Base-by-base conservation (phyloP, 2,888 invertebrate genomes). In the Odontocerum albicorne region DNA sequence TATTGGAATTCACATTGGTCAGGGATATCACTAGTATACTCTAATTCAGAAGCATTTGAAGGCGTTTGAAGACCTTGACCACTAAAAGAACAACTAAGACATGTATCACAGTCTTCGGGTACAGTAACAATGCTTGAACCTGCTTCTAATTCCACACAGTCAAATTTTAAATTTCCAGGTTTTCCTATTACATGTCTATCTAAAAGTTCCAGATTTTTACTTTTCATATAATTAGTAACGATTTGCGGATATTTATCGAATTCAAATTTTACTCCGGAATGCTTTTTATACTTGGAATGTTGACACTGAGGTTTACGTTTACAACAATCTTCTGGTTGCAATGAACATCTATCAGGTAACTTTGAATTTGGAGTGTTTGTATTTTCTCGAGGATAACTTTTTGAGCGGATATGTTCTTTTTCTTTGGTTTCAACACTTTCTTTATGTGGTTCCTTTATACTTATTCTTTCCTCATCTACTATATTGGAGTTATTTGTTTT, bases 11-110 rank as follows among this genome's bases (percentile, higher is more conserved):
- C 76, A n/a, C 45, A 31, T 15, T 58, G 56, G 15, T 44, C 50
- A 7, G 61, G 39, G 36, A 77, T 70, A 59, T 80, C 80, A 57
- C 69, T 69, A 2, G 70, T 70, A 60, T 76, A 80, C 63, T 81
- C 81, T 71, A 88, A 79, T 66, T 89, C 89, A 0, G 89, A 87
- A 22, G 89, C 89, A 68, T 89, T 89, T 0, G 88, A 88, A 0
- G 89, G 89, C 0, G 89, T 89, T 66, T 88, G 88, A 35, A 88
- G 71, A 60, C 81, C 75, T 20, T 82, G 82, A 36, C 79, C 77
- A 69, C 79, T 74, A 63, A 77, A 68, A 62, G 77, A 74, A 62
- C 79, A 79, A 62, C 75, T 75, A 64, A 73, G 72, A 51, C 83
- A 83, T 4, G 77, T 72, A 62, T 81, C 77, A 57, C 81, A 82